Evolutionary conservation across 2,797 vertebrate species (phyloP).

Genomic region (Pelochelys cantorii): DNA sequence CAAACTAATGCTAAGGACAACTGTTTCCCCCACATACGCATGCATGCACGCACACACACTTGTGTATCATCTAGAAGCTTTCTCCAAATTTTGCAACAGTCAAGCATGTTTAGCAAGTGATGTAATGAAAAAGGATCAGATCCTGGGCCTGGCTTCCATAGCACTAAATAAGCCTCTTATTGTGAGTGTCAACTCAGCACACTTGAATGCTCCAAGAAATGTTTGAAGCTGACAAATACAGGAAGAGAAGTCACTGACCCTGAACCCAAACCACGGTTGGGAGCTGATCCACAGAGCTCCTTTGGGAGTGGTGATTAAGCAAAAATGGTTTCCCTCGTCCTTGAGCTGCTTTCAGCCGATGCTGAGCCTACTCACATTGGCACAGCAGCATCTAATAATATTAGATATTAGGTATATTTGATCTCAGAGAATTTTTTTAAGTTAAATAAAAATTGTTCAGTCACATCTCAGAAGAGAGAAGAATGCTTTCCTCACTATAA

Average conservation of each 20-base stretch:
- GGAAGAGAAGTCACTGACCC: background rate
- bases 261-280: background rate
- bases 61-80: background rate
- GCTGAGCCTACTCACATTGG: background rate
- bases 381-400: background rate
- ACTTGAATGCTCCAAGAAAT: background rate
- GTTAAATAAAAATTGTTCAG: background rate
- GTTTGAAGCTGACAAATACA: background rate
- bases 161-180: conserved; percentile 5
- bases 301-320: background rate
- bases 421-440: background rate
- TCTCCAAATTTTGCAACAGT: background rate
- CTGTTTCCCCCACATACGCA: too few relatives aligned
- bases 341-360: background rate
- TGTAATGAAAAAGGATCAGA: background rate
- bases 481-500: background rate
- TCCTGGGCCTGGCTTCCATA: background rate
- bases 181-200: background rate
- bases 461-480: background rate
- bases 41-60: too few relatives aligned
- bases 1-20: too few relatives aligned
- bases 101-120: background rate
- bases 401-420: background rate
- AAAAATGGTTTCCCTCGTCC: background rate
- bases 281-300: background rate